Conservation (phyloP, 2,888 invertebrate genomes). For the Brachypalpus laphriformis region DNA sequence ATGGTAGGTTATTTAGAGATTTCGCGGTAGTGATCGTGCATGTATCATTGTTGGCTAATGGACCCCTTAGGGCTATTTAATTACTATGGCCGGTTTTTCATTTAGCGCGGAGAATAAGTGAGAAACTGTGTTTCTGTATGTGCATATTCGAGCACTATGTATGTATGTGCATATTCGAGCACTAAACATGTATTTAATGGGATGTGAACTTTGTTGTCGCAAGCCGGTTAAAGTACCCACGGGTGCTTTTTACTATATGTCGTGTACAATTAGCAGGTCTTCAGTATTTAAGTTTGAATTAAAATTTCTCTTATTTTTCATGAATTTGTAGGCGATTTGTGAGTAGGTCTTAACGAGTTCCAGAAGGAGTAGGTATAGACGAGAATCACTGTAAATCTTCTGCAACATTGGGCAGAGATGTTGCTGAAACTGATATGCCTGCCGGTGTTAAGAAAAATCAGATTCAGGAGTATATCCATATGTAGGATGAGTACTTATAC, state of each 20-base stretch:
- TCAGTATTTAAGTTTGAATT: constrained; percentile 17
- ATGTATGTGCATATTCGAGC: too few species aligned
- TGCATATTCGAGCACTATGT: too few species aligned
- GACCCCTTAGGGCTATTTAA: constrained; percentile 56
- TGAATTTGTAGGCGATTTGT: neutral
- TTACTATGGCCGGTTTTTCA: constrained; percentile 45
- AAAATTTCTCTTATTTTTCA: neutral
- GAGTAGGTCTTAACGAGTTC: neutral
- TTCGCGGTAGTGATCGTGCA: neutral
- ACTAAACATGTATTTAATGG: neutral
- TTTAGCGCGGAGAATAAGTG: constrained; percentile 13
- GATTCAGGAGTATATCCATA: neutral
- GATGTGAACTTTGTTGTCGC: constrained; percentile 3
- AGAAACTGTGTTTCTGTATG: neutral
- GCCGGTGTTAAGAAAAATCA: neutral
- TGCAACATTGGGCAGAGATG: neutral
- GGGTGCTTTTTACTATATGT: constrained; percentile 42
- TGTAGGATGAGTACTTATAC: neutral
- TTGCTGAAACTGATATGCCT: neutral
- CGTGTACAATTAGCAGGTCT: constrained; percentile 38
- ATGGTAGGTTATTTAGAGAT: neutral
- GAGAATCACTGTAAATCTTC: too few species aligned
- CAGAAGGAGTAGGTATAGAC: too few species aligned
- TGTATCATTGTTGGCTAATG: constrained; percentile 28
- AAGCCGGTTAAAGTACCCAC: constrained; percentile 44